Base-by-base conservation (phyloP, 2,113 vertebrate genomes). In the Cathartes aura region DNA sequence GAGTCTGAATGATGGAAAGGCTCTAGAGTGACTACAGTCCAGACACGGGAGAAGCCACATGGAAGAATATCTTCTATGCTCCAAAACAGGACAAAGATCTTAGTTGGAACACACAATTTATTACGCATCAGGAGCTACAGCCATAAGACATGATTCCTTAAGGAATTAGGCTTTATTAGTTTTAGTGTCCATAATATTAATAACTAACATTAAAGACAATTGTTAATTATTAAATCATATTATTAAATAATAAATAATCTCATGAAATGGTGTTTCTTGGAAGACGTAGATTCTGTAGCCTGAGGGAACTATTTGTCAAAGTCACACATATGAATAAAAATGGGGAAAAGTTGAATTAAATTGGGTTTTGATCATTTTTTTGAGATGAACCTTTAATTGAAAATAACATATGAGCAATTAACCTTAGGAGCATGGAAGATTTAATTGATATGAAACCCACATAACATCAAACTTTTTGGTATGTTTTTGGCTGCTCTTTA, bases 161-260 rank as follows among this genome's bases (percentile, higher is more conserved):
- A 92, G 43, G 34, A 83, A 48, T 58, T 88, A 82, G 48, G 24
- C 7, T 88, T 92, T 92, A 76, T 92, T 90, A 73, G 45, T 90
- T 96, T 88, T 80, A 70, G 22, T 43, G 45, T 53, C 76, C 17
- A 32, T 50, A 70, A 53, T 75, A 89, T 73, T 80, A 92, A 70
- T 76, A 90, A 64, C 19, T 85, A 88, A 66, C 40, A 64, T 55
- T 74, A 78, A 87, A 85, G 19, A 82, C 4, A 75, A 82, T 12
- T 63, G 8, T 91, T 79, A 80, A 75, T 89, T 76, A 80, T 90
- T 75, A 72, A 74, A 90, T 78, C 42, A 50, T 20, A 76, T 92
- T 75, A 68, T 80, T 68, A 75, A 86, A 88, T 93, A 86, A 90
- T 68, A 92, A 93, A 90, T 82, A 85, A 68, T 72, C 18, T 48